Evolutionary conservation across 1,140 invertebrate species (phyloP), one percentile per base, ranked within the genome.

Genomic region (Idris sp.): DNA sequence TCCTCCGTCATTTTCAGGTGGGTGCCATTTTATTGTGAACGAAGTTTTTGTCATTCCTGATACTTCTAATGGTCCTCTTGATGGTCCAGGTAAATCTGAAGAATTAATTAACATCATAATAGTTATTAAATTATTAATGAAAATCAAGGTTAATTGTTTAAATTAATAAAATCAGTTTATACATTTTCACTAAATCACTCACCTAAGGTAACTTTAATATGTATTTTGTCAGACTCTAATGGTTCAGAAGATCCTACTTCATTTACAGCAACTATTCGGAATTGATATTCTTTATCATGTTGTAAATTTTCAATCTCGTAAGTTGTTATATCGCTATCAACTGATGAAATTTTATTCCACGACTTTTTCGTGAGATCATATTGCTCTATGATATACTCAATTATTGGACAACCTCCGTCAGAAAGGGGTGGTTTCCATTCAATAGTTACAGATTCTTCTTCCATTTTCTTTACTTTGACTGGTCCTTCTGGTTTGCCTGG

Each of bases 1-100:
- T 6, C 96, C 96, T 40, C 96, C 96, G 84, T 98, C 94, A 26
- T 88, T 90, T 81, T 94, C 92, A 0, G 96, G 93, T 46, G 92
- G 90, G 76, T 92, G 88, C 96, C 95, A 97, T 43, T 93, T 92
- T 10, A 99, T 89, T 5, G 93, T 95, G 46, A 97, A 94, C 4
- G 92, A 95, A 6, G 91, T 93, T 40, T 91, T 91, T 2, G 91
- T 92, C 90, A 96, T 93, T 77, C 95, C 93, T 61, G 93, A 92
- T 30, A 96, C 90, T 78, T 93, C 91, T 11, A 96, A 86, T 11
- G 95, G 95, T 10, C 92, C 93, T 78, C 91, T 85, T 10, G 95
- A 95, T 43, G 93, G 89, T 48, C 93, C 93, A 74, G 95, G 95
- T 85, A 91, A 91, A 74, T 95, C 94, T 95, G 78, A 22, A 41